Percentiles rank a stretch among this genome's conserved stretches.
These are phyloP conservation scores for Lucifuga dentata DNA, from an alignment of 2,113 vertebrate species.

Conservation along the genomic window DNA sequence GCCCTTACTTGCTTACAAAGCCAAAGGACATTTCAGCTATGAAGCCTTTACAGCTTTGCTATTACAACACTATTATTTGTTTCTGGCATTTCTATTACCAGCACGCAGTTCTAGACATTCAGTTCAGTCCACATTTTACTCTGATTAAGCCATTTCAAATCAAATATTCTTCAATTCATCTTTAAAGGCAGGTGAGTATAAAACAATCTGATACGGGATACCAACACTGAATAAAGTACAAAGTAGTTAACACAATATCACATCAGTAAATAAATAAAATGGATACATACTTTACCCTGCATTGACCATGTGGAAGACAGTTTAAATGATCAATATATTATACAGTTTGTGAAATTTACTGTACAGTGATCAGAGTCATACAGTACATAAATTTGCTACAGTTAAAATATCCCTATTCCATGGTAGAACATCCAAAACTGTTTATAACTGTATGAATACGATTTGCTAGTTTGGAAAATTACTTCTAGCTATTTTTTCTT, in stretches of 20 bases:
- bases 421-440: constrained; percentile 19
- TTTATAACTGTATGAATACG: constrained; percentile 18
- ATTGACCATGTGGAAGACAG: constrained; percentile 82
- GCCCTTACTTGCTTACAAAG: too few relatives aligned
- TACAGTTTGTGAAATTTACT: constrained; percentile 57
- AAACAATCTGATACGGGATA: constrained; percentile 69
- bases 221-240: constrained; percentile 57
- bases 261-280: constrained; percentile 79
- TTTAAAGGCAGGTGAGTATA: constrained; percentile 67
- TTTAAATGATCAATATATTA: constrained; percentile 77
- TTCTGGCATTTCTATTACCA: too few relatives aligned
- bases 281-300: constrained; percentile 86
- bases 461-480: neutral
- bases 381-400: neutral
- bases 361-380: neutral
- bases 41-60: too few relatives aligned
- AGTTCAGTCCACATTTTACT: neutral
- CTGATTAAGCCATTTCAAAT: constrained; percentile 3
- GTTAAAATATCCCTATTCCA: constrained; percentile 8
- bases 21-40: too few relatives aligned
- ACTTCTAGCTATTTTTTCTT: too few relatives aligned
- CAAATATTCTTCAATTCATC: neutral
- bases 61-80: too few relatives aligned
- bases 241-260: constrained; percentile 76
- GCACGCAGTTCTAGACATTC: too few relatives aligned